A percentile compares a stretch with the other conserved stretches of the same genome.
Evolutionary conservation across 2,888 invertebrate genomes (phyloP).

Genomic region (Alloplasta piceator): DNA sequence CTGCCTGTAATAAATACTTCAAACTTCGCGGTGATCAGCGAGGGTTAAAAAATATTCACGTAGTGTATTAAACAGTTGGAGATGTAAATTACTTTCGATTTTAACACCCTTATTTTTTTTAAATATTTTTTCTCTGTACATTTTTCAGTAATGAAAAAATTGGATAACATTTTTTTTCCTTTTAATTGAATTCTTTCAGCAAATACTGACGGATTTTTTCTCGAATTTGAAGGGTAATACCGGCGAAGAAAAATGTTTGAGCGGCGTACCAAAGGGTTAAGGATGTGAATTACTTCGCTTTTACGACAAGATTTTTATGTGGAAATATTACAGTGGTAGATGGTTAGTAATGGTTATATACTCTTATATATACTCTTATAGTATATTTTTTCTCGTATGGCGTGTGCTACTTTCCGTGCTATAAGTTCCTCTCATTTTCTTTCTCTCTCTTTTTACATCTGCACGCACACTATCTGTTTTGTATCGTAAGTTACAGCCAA

Average conservation of each 20-base stretch:
- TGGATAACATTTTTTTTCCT: too few relatives aligned
- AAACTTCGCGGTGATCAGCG: too few relatives aligned
- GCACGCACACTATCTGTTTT: background rate
- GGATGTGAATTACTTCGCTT: constrained; percentile 29
- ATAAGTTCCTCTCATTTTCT: constrained; percentile 35
- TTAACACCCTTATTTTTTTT: too few relatives aligned
- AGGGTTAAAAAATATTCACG: too few relatives aligned
- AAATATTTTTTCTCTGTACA: too few relatives aligned
- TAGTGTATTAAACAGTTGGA: too few relatives aligned
- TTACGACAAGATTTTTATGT: constrained; percentile 22
- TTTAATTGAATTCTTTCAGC: too few relatives aligned
- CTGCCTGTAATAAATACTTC: too few relatives aligned
- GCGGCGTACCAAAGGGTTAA: constrained; percentile 6
- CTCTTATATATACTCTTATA: background rate
- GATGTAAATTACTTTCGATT: too few relatives aligned
- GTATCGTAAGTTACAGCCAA: constrained; percentile 3
- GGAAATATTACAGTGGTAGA: constrained; percentile 34
- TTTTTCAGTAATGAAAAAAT: too few relatives aligned
- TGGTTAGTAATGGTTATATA: constrained; percentile 24
- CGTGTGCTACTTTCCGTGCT: constrained; percentile 60
- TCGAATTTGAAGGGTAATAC: too few relatives aligned
- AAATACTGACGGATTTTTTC: too few relatives aligned
- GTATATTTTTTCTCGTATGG: constrained; percentile 56
- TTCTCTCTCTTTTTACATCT: background rate
- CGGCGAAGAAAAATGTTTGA: background rate